Evolutionary conservation across 2,113 vertebrate species (phyloP), one percentile per base, ranked within the genome.

Genomic region (Meriones unguiculatus): DNA sequence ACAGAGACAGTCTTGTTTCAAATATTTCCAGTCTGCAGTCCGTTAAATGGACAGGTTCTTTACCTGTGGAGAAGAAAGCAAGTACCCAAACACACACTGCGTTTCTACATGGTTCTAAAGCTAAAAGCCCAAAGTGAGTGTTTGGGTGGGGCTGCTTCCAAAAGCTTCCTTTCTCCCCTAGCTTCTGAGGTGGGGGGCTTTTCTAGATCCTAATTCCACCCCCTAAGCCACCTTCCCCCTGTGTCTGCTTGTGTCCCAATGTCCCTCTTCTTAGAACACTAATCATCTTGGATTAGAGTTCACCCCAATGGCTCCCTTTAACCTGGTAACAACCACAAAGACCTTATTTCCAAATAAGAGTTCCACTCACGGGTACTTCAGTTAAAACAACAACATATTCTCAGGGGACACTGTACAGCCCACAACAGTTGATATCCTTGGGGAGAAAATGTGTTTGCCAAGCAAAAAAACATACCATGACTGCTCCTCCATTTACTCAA

Each of bases 141-240:
- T 52, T 7, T 13, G 1, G 15, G 64, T 72, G 67, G 7, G 52
- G 35, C 5, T 0, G 0, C 0, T 3, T 46, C 85, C 75, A 0
- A 9, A 50, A 5, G 28, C 18, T 3, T 0, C 35, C 54, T 18
- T 10, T 35, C 73, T 59, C 50, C 25, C 2, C 7, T 50, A 6
- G 59, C 35, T 65, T 13, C 76, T 0, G 46, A 1, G 20, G 7
- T 25, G 75, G 80, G n/a, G 0, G 65, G 8, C 9, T 4, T 35
- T 10, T 81, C 69, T 32, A 20, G 28, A 20, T 81, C 59, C 15
- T 4, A 11, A 85, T 50, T 69, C 64, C 7, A 0, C 8, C 18
- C 5, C 32, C 88, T 24, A 24, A 1, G 6, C 52, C 50, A 13
- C 46, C 69, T 38, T 32, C 15, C 52, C 46, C 70, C 20, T 8